Conservation (phyloP, 2,888 invertebrate genomes). For the Rhyacophila evoluta region DNA sequence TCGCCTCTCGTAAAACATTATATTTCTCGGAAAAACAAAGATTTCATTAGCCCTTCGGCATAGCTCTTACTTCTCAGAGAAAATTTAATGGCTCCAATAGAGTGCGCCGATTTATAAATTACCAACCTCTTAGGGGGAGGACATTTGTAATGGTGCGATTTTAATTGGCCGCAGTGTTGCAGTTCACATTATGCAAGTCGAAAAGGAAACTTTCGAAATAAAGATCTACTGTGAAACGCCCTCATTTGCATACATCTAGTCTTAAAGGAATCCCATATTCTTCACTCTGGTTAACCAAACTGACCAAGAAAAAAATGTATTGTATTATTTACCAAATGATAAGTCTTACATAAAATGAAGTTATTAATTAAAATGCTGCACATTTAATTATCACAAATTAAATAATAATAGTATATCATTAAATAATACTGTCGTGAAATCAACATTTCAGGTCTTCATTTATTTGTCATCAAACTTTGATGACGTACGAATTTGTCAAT, state of each 20-base stretch:
- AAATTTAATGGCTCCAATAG: constrained; percentile 16
- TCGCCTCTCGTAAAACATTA: not conserved
- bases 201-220: constrained; percentile 11
- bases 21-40: constrained; percentile 36
- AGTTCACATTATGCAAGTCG: not conserved
- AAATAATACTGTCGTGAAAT: too few species aligned
- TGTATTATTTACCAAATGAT: too few species aligned
- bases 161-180: constrained; percentile 40
- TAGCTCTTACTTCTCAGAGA: not conserved
- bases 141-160: constrained; percentile 33
- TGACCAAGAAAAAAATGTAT: not conserved
- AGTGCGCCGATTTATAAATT: constrained; percentile 36
- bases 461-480: too few species aligned
- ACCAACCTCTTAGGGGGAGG: constrained; percentile 41
- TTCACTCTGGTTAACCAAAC: not conserved
- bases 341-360: too few species aligned
- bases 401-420: too few species aligned
- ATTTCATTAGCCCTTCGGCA: constrained; percentile 19
- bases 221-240: constrained; percentile 10
- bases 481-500: too few species aligned
- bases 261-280: not conserved
- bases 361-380: too few species aligned
- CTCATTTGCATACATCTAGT: constrained; percentile 7
- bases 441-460: too few species aligned
- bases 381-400: too few species aligned